phyloP scores from a whole-genome alignment of 2,113 vertebrate genomes.

The Glaucomys volans region DNA sequence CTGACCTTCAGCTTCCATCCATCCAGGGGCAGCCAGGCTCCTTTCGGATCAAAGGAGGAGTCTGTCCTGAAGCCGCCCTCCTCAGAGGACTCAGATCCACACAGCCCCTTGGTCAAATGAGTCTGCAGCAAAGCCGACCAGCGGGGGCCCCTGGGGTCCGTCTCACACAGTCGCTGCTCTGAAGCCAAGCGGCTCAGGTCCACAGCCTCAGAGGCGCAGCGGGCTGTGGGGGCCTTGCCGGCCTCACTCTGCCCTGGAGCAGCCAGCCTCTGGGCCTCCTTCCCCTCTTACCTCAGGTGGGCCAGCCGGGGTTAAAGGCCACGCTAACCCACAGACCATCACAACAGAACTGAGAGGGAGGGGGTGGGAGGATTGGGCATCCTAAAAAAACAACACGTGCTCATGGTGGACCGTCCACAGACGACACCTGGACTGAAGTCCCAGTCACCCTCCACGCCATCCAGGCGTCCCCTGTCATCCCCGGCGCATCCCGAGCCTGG shows the following conservation, averaged over 20 bases:
- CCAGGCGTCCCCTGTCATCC: rapidly evolving
- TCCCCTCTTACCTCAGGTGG: too few species aligned
- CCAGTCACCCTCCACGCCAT: background rate
- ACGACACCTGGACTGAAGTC: background rate
- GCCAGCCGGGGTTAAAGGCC: too few species aligned
- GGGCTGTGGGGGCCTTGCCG: too few species aligned
- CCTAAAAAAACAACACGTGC: background rate
- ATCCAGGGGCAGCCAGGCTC: too few species aligned
- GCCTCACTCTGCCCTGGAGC: rapidly evolving
- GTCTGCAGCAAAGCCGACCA: background rate
- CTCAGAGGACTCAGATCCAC: background rate
- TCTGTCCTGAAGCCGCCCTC: background rate
- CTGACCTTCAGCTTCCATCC: rapidly evolving
- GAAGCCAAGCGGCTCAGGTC: too few species aligned
- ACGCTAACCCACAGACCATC: background rate
- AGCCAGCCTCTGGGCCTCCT: too few species aligned
- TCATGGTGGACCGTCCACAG: background rate
- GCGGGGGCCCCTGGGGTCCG: too few species aligned
- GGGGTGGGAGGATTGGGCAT: background rate
- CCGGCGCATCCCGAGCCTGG: rapidly evolving
- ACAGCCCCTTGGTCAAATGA: background rate
- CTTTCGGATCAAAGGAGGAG: background rate
- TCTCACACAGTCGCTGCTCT: too few species aligned
- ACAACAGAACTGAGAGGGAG: background rate
- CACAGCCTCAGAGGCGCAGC: too few species aligned